These are phyloP conservation scores for Pyrochroa serraticornis DNA, from an alignment of 2,888 invertebrate species.

Conservation along the genomic window DNA sequence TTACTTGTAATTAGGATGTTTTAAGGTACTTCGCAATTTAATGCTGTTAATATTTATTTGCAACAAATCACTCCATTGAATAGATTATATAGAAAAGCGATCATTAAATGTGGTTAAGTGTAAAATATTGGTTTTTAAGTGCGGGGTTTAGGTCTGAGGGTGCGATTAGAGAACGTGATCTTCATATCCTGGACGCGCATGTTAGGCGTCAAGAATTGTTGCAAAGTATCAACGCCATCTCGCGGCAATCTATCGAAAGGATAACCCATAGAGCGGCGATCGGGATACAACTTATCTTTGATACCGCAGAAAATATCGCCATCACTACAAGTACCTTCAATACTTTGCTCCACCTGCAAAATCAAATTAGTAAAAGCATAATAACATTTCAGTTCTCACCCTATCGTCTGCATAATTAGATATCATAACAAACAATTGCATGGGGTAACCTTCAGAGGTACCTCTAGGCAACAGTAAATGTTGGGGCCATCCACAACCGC, in stretches of 20 bases:
- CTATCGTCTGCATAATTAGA: slow-evolving; percentile 73
- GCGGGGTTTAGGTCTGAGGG: slow-evolving; percentile 36
- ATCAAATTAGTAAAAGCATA: slow-evolving; percentile 3
- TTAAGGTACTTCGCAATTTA: no score
- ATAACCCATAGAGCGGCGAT: slow-evolving; percentile 83
- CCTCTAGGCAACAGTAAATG: slow-evolving; percentile 82
- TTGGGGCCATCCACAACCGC: slow-evolving; percentile 89
- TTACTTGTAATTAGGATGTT: neutral
- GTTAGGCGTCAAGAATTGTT: slow-evolving; percentile 74
- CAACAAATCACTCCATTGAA: no score
- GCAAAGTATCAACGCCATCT: slow-evolving; percentile 62
- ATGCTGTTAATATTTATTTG: no score
- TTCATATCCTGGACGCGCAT: slow-evolving; percentile 71
- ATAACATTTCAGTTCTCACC: slow-evolving; percentile 53
- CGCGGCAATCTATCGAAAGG: slow-evolving; percentile 75
- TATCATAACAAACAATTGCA: slow-evolving; percentile 79
- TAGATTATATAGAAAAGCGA: neutral
- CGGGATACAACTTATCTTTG: slow-evolving; percentile 78
- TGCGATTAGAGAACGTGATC: slow-evolving; percentile 66
- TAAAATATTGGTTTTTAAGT: slow-evolving; percentile 1
- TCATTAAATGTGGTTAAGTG: neutral
- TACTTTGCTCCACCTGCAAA: slow-evolving; percentile 62
- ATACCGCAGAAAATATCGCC: slow-evolving; percentile 83
- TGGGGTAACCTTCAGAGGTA: slow-evolving; percentile 66
- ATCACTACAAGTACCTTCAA: slow-evolving; percentile 68